Percentiles rank a stretch among this genome's conserved stretches.
Evolutionary conservation across 2,888 invertebrate genomes (phyloP).

Genomic region (Urechis unicinctus): DNA sequence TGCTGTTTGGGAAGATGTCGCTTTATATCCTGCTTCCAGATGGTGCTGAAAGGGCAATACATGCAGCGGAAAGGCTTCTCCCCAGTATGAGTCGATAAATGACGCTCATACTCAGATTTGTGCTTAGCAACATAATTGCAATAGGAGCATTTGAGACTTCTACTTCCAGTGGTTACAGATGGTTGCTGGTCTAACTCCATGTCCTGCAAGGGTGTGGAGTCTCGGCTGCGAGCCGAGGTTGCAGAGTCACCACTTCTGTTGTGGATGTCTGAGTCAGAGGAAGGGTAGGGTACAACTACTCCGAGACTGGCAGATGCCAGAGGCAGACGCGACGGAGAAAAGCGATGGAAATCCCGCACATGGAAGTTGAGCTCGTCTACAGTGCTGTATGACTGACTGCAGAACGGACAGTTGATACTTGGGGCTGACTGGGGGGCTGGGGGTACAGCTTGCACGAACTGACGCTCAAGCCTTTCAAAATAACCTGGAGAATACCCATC

Average conservation of each 20-base stretch:
- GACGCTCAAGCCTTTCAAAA: no score
- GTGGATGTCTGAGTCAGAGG: no score
- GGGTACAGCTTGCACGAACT: no score
- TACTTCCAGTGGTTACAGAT: background rate
- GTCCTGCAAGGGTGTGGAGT: background rate
- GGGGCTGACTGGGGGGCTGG: no score
- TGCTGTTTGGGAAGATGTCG: constrained; percentile 53
- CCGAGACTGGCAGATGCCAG: no score
- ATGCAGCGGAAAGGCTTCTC: constrained; percentile 53
- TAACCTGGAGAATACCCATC: background rate
- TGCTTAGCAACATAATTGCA: constrained; percentile 54
- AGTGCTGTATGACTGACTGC: background rate
- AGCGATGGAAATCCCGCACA: background rate
- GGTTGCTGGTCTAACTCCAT: constrained; percentile 40
- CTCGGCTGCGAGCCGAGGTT: no score
- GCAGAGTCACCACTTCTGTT: no score
- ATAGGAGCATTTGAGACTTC: constrained; percentile 60
- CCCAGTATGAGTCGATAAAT: constrained; percentile 50
- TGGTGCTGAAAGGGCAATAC: constrained; percentile 51
- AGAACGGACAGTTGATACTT: background rate
- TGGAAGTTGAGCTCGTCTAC: background rate
- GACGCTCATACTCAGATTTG: constrained; percentile 53
- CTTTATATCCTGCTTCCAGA: constrained; percentile 54
- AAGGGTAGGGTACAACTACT: no score
- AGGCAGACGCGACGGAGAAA: background rate